Evolutionary conservation across 1,140 invertebrate species (phyloP).

Genomic region (Diploscapter pachys): DNA sequence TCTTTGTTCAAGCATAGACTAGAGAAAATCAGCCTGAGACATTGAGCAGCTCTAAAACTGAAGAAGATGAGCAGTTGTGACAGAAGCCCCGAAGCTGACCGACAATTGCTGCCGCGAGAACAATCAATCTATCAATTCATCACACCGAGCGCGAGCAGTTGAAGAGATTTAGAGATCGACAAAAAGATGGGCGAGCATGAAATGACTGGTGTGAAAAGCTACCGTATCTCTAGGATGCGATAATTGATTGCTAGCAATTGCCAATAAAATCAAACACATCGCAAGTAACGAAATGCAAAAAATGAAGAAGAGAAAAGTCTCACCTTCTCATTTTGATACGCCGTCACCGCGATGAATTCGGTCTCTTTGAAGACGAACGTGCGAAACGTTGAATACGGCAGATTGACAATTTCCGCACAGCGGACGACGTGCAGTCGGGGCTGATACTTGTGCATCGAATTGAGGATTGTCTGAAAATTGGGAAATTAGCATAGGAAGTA

Average conservation of each 20-base stretch:
- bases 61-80: too few relatives aligned
- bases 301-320: conserved; percentile 13
- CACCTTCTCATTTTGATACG: conserved; percentile 96
- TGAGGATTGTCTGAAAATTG: conserved; percentile 81
- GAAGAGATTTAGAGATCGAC: too few relatives aligned
- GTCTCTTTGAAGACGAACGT: conserved; percentile 95
- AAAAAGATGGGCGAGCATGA: too few relatives aligned
- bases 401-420: conserved; percentile 90
- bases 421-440: conserved; percentile 96
- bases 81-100: too few relatives aligned
- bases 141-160: too few relatives aligned
- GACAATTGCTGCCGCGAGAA: too few relatives aligned
- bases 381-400: conserved; percentile 76
- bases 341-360: conserved; percentile 94
- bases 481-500: too few relatives aligned
- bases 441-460: conserved; percentile 99
- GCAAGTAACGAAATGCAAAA: not conserved
- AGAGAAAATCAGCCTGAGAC: too few relatives aligned
- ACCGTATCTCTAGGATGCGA: not conserved
- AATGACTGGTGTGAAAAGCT: conserved; percentile 11
- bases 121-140: too few relatives aligned
- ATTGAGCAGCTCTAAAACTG: too few relatives aligned
- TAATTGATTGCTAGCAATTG: not conserved
- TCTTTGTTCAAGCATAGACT: too few relatives aligned
- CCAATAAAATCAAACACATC: not conserved